Base-by-base conservation (phyloP, 1,140 invertebrate genomes). In the Papilio polytes region DNA sequence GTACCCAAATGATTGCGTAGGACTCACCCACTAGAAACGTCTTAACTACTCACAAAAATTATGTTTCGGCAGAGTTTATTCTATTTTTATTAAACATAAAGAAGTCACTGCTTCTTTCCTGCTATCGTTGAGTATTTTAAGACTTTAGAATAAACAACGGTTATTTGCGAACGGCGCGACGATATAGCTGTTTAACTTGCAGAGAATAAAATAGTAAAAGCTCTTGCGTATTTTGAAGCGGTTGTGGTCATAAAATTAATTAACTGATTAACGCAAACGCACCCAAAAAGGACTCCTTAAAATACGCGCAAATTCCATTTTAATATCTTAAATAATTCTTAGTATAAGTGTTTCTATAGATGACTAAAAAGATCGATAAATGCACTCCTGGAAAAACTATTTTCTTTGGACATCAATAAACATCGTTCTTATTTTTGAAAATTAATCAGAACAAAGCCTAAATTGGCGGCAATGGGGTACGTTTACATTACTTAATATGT, bases 11-110 rank as follows among this genome's bases (percentile, higher is more conserved):
- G 63, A 70, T 70, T 70, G 63, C 63, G 63, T 70, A 70, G 63
- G 63, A 31, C 63, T 70, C 26, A 31, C 26, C 63, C 63, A 66
- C 63, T 70, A 70, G 12, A 70, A 70, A 70, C 63, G 22, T 70
- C 63, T 70, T 70, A 70, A 70, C 63, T 63, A 26, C 26, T 70
- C 26, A 70, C 63, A 70, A 70, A 70, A 70, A 70, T 70, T 31
- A 70, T 31, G 63, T 70, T 70, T 70, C 63, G 63, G 63, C 63
- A 70, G 63, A 31, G 63, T 70, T 76, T 74, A 79, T 18, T 79
- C 81, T 83, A 81, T 81, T 83, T 83, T 81, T 79, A 73, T 74
- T 74, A 44, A 80, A 80, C 78, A 77, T 78, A 78, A 84, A 82
- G 15, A 53, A 48, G 72, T 74, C 78, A 82, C 51, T 79, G 74